These are phyloP conservation scores for Drosophila simulans DNA, from an alignment of 1,140 invertebrate genomes.

Conservation along the genomic window DNA sequence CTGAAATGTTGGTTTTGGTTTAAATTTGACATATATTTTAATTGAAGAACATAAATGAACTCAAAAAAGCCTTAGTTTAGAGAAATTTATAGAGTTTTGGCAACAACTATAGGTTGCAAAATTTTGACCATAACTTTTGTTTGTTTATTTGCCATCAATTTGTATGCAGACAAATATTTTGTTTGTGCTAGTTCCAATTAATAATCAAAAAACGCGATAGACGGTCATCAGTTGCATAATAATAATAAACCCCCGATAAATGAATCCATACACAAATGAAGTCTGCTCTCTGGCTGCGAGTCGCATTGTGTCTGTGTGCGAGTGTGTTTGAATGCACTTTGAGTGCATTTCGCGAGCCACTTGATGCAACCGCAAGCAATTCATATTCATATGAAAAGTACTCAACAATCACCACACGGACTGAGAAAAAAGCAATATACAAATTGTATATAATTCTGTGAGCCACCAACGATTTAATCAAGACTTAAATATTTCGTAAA, in stretches of 20 bases:
- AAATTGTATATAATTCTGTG: neutral
- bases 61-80: no score
- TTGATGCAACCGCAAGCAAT: constrained; percentile 77
- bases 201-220: constrained; percentile 2
- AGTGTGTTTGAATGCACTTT: constrained; percentile 45
- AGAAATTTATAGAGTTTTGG: no score
- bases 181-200: constrained; percentile 2
- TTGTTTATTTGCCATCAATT: neutral
- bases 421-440: neutral
- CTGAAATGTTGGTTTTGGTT: neutral
- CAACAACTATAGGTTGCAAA: no score
- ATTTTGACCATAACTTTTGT: no score
- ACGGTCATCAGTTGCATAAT: constrained; percentile 4
- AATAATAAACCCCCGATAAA: constrained; percentile 42
- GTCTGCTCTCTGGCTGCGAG: constrained; percentile 20
- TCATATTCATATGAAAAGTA: constrained; percentile 80
- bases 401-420: constrained; percentile 53
- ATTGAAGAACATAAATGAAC: no score
- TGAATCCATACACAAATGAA: constrained; percentile 23
- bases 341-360: constrained; percentile 61
- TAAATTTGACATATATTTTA: neutral
- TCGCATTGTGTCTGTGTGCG: constrained; percentile 26
- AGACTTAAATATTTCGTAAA: neutral
- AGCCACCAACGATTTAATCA: no score
- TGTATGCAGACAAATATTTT: neutral